These are phyloP conservation scores for Myanophis thanlyinensis DNA, from an alignment of 2,113 vertebrate species.

Conservation along the genomic window DNA sequence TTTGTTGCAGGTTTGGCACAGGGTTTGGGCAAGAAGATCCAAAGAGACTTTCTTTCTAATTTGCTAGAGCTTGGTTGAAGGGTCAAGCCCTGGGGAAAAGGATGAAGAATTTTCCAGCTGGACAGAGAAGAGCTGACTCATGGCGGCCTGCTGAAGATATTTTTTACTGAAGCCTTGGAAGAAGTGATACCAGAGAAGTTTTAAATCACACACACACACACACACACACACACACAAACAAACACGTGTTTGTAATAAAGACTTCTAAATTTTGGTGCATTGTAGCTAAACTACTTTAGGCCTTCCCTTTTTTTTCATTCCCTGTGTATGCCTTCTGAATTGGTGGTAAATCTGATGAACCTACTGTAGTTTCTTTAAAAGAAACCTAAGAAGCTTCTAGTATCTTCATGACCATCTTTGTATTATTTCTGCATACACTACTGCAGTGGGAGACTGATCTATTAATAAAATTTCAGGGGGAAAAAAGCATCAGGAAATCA, in stretches of 20 bases:
- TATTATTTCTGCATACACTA: background rate
- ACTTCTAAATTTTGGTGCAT: background rate
- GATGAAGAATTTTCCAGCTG: background rate
- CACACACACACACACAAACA: background rate
- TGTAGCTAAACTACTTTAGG: background rate
- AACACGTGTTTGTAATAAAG: background rate
- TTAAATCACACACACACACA: background rate
- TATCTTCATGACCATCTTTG: background rate
- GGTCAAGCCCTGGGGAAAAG: background rate
- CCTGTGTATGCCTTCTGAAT: background rate
- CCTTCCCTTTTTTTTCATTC: background rate
- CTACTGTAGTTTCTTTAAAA: background rate
- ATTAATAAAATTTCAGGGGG: background rate
- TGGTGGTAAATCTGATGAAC: background rate
- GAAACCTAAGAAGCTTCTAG: background rate
- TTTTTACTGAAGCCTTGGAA: background rate
- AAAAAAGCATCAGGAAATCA: background rate
- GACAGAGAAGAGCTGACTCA: background rate
- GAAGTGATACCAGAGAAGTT: background rate
- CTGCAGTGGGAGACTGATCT: background rate
- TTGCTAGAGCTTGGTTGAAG: background rate
- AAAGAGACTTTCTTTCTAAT: background rate
- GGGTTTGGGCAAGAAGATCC: background rate
- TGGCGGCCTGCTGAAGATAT: background rate
- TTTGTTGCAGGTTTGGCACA: background rate